Conservation (phyloP, 2,797 vertebrate genomes). For the Danionella dracula region DNA sequence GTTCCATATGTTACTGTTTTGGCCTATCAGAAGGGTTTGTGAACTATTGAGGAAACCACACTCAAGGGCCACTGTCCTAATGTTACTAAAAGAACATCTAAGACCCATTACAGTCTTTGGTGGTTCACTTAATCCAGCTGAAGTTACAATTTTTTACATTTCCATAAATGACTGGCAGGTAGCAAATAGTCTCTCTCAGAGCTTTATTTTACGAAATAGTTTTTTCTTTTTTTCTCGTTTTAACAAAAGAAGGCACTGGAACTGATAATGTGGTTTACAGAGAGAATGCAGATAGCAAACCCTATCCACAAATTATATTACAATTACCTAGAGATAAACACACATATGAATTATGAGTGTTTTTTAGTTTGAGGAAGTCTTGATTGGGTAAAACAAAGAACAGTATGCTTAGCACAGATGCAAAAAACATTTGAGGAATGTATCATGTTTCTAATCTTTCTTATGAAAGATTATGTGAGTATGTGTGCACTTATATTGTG, state of each 20-base stretch:
- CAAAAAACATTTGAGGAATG: constrained; percentile 35
- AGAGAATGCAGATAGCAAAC: constrained; percentile 36
- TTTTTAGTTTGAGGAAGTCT: constrained; percentile 36
- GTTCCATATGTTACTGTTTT: constrained; percentile 17
- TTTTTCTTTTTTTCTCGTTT: constrained; percentile 32
- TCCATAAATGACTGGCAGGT: constrained; percentile 42
- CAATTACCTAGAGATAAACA: neutral
- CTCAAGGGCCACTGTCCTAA: constrained; percentile 8
- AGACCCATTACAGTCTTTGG: constrained; percentile 38
- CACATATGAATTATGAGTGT: neutral
- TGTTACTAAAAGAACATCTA: constrained; percentile 41
- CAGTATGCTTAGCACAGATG: constrained; percentile 51
- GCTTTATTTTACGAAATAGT: constrained; percentile 45
- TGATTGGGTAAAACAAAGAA: constrained; percentile 41
- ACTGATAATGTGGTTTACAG: constrained; percentile 58
- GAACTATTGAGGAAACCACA: constrained; percentile 6
- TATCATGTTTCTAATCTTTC: neutral
- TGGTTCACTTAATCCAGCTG: constrained; percentile 45
- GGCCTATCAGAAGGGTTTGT: constrained; percentile 7
- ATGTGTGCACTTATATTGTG: constrained; percentile 51
- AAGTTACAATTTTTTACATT: constrained; percentile 51
- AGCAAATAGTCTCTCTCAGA: constrained; percentile 47
- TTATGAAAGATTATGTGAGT: constrained; percentile 41
- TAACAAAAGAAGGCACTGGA: constrained; percentile 71
- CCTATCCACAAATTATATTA: neutral